A percentile compares a stretch with the other conserved stretches of the same genome.
Conservation (phyloP, 2,113 vertebrate genomes). For the Ictalurus furcatus region DNA sequence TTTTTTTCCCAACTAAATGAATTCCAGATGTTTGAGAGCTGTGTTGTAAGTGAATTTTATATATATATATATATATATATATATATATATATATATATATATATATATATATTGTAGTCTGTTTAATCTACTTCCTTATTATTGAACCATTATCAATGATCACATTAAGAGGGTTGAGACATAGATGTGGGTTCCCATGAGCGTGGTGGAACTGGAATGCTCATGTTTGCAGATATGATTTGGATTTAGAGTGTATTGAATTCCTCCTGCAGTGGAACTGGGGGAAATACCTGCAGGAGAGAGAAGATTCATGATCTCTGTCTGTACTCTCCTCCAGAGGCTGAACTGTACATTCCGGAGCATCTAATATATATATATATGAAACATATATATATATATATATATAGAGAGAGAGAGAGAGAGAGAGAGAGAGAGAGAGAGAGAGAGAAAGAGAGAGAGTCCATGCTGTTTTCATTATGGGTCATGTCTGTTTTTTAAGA, state of each 20-base stretch:
- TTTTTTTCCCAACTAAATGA: slow-evolving; percentile 69
- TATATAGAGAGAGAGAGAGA: neutral
- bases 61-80: too few species aligned
- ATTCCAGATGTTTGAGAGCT: slow-evolving; percentile 83
- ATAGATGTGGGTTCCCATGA: slow-evolving; percentile 30
- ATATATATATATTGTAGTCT: too few species aligned
- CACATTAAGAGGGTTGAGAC: slow-evolving; percentile 60
- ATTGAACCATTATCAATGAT: slow-evolving; percentile 51
- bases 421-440: neutral
- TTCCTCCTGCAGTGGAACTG: neutral
- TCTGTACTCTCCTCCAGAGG: slow-evolving; percentile 22
- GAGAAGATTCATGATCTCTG: slow-evolving; percentile 43
- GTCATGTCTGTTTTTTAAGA: neutral
- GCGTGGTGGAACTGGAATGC: slow-evolving; percentile 28
- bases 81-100: too few species aligned
- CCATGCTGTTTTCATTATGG: slow-evolving; percentile 29
- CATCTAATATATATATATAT: neutral
- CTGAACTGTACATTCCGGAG: slow-evolving; percentile 32
- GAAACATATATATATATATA: too few species aligned
- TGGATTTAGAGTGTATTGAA: slow-evolving; percentile 12
- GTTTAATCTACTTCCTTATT: slow-evolving; percentile 47
- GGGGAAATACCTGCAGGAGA: slow-evolving; percentile 24
- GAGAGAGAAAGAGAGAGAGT: neutral
- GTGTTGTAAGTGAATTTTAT: slow-evolving; percentile 64
- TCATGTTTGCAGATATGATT: slow-evolving; percentile 33